phyloP scores from a whole-genome alignment of 1,140 invertebrate species.

The Drosophila gunungcola region DNA sequence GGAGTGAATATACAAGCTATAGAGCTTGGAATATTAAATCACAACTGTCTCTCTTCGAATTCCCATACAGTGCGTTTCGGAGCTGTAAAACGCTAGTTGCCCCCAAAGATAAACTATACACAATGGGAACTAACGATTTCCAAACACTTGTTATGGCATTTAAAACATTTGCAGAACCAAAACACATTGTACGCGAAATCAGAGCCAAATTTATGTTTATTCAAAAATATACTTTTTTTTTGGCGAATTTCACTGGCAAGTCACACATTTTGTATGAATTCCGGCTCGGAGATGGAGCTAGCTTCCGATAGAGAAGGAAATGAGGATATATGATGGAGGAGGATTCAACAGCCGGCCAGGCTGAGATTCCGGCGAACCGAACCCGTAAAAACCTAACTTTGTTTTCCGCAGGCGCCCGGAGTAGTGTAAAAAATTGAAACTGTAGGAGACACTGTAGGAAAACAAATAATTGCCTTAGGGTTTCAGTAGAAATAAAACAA shows the following conservation, averaged over 20 bases:
- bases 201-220: conserved; percentile 15
- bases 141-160: conserved; percentile 40
- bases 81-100: conserved; percentile 5
- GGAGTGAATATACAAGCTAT: conserved; percentile 4
- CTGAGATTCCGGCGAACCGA: conserved; percentile 23
- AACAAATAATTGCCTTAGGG: conserved; percentile 72
- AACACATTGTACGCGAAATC: conserved; percentile 17
- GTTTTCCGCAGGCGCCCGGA: conserved; percentile 36
- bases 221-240: background rate
- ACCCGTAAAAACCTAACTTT: conserved; percentile 36
- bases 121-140: conserved; percentile 1
- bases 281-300: conserved; percentile 10
- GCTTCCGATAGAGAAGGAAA: conserved; percentile 29
- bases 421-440: conserved; percentile 31
- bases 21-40: conserved; percentile 19
- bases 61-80: conserved; percentile 24
- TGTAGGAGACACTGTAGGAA: conserved; percentile 46
- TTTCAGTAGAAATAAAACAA: conserved; percentile 72
- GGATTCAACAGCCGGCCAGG: conserved; percentile 29
- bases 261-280: conserved; percentile 42
- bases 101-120: conserved; percentile 15
- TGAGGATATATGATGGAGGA: conserved; percentile 7
- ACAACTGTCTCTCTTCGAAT: conserved; percentile 39
- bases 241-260: conserved; percentile 23
- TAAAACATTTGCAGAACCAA: conserved; percentile 4